Evolutionary conservation across 2,113 vertebrate species (phyloP).

Genomic region (Pyxicephalus adspersus): DNA sequence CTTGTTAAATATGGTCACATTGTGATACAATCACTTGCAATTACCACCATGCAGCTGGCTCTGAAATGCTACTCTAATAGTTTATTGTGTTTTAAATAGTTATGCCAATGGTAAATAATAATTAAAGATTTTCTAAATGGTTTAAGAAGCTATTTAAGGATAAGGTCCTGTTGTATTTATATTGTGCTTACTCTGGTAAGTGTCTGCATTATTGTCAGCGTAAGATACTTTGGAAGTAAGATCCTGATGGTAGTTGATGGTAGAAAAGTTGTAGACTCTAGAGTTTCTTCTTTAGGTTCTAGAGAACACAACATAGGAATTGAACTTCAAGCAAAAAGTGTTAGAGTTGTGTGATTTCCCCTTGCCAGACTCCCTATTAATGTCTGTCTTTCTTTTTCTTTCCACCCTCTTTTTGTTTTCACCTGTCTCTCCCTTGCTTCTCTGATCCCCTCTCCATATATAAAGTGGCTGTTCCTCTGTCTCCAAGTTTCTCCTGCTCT

Average conservation of each 20-base stretch:
- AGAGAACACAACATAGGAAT: too few relatives aligned
- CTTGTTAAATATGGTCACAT: not conserved
- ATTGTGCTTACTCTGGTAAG: too few relatives aligned
- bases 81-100: not conserved
- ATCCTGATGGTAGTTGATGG: too few relatives aligned
- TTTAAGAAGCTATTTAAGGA: not conserved
- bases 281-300: too few relatives aligned
- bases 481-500: conserved; percentile 92
- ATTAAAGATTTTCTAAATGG: not conserved
- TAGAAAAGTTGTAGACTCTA: too few relatives aligned
- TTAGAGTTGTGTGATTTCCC: conserved; percentile 20
- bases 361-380: conserved; percentile 58
- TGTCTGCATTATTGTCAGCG: too few relatives aligned
- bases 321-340: too few relatives aligned
- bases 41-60: not conserved
- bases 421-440: conserved; percentile 62
- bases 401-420: conserved; percentile 54
- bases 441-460: conserved; percentile 63
- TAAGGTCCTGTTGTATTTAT: too few relatives aligned
- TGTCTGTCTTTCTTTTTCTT: conserved; percentile 60
- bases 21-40: conserved; percentile 25
- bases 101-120: not conserved
- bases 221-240: too few relatives aligned
- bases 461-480: conserved; percentile 90
- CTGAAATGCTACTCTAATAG: not conserved